These are phyloP conservation scores for Metellina segmentata DNA, from an alignment of 2,888 invertebrate genomes.

Conservation along the genomic window DNA sequence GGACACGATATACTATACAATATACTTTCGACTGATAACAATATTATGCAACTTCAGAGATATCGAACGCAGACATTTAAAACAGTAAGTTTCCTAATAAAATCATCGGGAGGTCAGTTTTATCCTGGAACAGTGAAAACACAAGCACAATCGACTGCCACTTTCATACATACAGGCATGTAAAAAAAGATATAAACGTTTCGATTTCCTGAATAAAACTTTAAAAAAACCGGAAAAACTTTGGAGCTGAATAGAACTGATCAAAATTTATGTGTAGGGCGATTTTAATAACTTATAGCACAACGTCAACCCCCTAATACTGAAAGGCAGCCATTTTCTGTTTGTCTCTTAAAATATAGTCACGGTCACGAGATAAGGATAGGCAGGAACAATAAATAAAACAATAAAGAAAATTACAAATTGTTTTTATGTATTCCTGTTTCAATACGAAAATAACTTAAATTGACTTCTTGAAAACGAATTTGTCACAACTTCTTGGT, in stretches of 20 bases:
- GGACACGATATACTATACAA: neutral
- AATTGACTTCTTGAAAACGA: too few relatives aligned
- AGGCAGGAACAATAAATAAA: neutral
- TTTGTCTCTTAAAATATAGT: constrained; percentile 23
- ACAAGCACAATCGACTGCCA: neutral
- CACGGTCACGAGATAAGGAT: constrained; percentile 39
- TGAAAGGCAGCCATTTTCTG: constrained; percentile 56
- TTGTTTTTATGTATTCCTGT: neutral
- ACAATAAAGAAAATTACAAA: neutral
- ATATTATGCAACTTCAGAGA: neutral
- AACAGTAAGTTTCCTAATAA: neutral
- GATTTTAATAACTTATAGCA: constrained; percentile 11
- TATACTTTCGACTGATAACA: neutral
- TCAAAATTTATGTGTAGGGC: constrained; percentile 1
- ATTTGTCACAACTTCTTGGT: too few relatives aligned
- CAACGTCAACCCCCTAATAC: constrained; percentile 9
- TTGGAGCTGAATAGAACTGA: neutral
- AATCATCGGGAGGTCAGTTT: constrained; percentile 13
- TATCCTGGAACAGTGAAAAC: constrained; percentile 7
- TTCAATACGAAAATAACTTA: too few relatives aligned
- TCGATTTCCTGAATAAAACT: neutral
- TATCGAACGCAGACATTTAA: neutral
- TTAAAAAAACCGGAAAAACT: neutral
- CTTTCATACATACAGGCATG: neutral
- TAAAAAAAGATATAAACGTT: neutral